Conservation (phyloP, 1,140 invertebrate species). For the Ganaspis sp. region DNA sequence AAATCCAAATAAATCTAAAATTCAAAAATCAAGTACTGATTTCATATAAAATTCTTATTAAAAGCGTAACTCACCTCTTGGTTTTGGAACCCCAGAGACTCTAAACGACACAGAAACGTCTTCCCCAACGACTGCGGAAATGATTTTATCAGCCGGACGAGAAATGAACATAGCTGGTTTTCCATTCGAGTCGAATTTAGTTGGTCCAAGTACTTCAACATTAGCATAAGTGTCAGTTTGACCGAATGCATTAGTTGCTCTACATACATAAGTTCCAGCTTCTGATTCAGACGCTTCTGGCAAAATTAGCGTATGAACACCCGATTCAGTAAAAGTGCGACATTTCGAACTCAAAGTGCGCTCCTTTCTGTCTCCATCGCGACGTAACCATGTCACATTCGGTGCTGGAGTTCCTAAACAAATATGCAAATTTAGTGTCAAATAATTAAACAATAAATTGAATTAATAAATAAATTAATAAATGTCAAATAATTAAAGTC, state of each 20-base stretch:
- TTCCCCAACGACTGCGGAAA: slow-evolving; percentile 85
- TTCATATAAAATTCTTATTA: background rate
- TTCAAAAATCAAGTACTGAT: background rate
- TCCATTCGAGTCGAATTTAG: slow-evolving; percentile 77
- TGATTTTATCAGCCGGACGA: slow-evolving; percentile 82
- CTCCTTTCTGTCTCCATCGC: slow-evolving; percentile 79
- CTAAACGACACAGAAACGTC: slow-evolving; percentile 88
- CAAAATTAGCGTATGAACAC: slow-evolving; percentile 91
- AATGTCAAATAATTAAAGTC: too few relatives aligned
- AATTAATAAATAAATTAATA: too few relatives aligned
- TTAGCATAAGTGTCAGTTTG: slow-evolving; percentile 84
- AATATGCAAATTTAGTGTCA: background rate
- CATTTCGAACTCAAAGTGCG: slow-evolving; percentile 78
- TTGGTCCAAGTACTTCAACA: slow-evolving; percentile 81
- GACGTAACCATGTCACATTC: slow-evolving; percentile 85
- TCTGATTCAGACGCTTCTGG: slow-evolving; percentile 88
- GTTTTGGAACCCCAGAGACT: slow-evolving; percentile 87
- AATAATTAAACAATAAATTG: background rate
- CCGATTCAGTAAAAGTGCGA: slow-evolving; percentile 84
- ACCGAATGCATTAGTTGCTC: slow-evolving; percentile 87
- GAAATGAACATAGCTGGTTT: slow-evolving; percentile 87
- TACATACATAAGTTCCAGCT: slow-evolving; percentile 91
- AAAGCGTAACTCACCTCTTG: slow-evolving; percentile 81
- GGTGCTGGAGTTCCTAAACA: slow-evolving; percentile 73
- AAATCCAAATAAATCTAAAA: slow-evolving; percentile 10